Evolutionary conservation across 2,888 invertebrate species (phyloP), one percentile per base, ranked within the genome.

Genomic region (Marronus borbonicus): DNA sequence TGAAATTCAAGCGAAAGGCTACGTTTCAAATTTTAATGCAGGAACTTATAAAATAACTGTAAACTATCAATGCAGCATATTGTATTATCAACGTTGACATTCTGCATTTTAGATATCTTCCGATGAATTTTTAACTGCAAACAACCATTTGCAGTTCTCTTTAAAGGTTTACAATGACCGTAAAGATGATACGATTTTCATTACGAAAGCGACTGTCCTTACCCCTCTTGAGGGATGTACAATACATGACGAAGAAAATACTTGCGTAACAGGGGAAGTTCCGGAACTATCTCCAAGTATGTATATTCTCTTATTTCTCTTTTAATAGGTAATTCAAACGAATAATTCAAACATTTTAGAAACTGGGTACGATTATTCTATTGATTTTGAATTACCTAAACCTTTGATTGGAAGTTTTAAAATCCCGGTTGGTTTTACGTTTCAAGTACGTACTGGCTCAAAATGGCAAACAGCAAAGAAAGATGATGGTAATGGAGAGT

Each of bases 371-470:
- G 28, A 28, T 10, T 64, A 76, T 28, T 20, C 12, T 14, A 60
- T 76, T 1, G 3, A 5, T 24, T 65, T 76, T 49, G 2, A 50
- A 76, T 87, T 86, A 55, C 70, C 76, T 4, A 82, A 85, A 4
- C 68, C 81, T 12, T 87, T 88, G 20, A 86, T 89, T 70, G 90
- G 90, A 2, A 88, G 88, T 75, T 89, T 87, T 81, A 89, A 89
- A 84, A 90, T 90, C 86, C 90, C 90, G 1, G 85, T 90, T 4
- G 87, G 89, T 84, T 90, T 90, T 79, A 88, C 88, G 49, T 89
- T 90, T 81, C 84, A 87, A 20, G 20, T 66, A n/a, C 5, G 7
- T 52, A 52, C 5, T 17, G 17, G 3, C 4, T 52, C 52, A 17
- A 52, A 52, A 52, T 52, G 52, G 52, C n/a, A 52, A 52, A n/a